These are phyloP conservation scores for Lasiurus cinereus DNA, from an alignment of 2,113 vertebrate species.

Conservation along the genomic window DNA sequence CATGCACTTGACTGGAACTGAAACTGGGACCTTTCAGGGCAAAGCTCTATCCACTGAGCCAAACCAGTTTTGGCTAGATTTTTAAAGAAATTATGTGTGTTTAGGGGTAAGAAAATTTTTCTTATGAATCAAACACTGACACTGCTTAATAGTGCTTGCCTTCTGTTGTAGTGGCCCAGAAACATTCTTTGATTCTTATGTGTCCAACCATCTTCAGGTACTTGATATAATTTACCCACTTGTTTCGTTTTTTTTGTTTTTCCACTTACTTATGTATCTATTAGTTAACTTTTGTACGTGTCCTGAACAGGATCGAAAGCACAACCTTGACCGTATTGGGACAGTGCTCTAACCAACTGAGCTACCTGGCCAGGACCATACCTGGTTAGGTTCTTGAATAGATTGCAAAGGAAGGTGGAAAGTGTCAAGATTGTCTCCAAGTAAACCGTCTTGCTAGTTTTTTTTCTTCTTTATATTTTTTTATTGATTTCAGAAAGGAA, in stretches of 20 bases:
- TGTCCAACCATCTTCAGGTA: background rate
- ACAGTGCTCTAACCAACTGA: too few species aligned
- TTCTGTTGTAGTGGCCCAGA: background rate
- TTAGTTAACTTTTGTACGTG: too few species aligned
- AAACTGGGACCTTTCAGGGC: too few species aligned
- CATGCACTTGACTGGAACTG: too few species aligned
- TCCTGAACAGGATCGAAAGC: too few species aligned
- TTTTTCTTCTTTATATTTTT: background rate
- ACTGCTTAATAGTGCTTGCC: background rate
- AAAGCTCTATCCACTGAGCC: too few species aligned
- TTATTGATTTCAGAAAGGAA: too few species aligned
- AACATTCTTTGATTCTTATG: background rate
- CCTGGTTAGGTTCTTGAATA: background rate
- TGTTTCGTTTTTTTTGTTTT: background rate
- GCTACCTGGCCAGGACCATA: too few species aligned
- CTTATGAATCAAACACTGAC: background rate
- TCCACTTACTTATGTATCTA: too few species aligned
- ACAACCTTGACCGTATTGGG: too few species aligned
- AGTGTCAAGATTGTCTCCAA: background rate
- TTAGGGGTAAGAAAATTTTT: background rate
- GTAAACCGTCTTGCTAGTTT: background rate
- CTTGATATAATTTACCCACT: background rate
- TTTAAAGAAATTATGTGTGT: background rate
- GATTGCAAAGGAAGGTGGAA: background rate
- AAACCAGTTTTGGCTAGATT: too few species aligned